Evolutionary conservation across 1,140 invertebrate species (phyloP), one percentile per base, ranked within the genome.

Genomic region (Sarcophaga bullata): DNA sequence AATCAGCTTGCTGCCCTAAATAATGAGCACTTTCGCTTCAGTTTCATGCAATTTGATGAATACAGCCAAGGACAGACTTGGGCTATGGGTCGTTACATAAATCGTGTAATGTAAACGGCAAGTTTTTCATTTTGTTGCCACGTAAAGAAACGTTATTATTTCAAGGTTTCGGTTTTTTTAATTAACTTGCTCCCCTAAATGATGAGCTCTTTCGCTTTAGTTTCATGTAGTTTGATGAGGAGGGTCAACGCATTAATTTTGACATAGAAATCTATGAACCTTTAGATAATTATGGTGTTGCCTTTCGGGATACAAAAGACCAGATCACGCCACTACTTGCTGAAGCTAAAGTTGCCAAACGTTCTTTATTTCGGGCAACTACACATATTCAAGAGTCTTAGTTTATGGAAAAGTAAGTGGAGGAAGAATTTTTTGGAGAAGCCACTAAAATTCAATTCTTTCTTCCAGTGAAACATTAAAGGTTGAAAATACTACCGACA

Each of bases 191-290:
- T 84, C 86, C 86, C 80, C 82, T 85, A n/a, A 85, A 86, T 75
- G 86, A 81, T 83, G 83, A 83, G 3, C 84, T 73, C 72, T 89
- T 89, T 84, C 88, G 86, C 80, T 86, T 86, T 50, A 89, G 83
- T 6, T 83, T 92, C 73, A 94, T 98, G 49, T 91, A 92, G 68
- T 95, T 98, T 86, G 93, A 96, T 85, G 92, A 94, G 48, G 84
- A 91, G 90, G 96, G 96, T 13, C 92, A 94, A 85, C 91, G 96
- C 73, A 92, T 91, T 73, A 93, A 94, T 83, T 97, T 96, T 86
- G 92, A 93, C 48, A 91, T 97, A 13, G 94, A 96, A 87, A 93
- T 98, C 82, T 93, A 97, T 80, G 86, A 89, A 81, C 86, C 88
- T 13, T 13, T 85, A 10, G 86, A 86, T 9, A 85, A 86, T 80